Percentiles rank a stretch among this genome's conserved stretches.
These are phyloP conservation scores for Pelecanoides urinatrix DNA, from an alignment of 2,113 vertebrate genomes.

Conservation along the genomic window DNA sequence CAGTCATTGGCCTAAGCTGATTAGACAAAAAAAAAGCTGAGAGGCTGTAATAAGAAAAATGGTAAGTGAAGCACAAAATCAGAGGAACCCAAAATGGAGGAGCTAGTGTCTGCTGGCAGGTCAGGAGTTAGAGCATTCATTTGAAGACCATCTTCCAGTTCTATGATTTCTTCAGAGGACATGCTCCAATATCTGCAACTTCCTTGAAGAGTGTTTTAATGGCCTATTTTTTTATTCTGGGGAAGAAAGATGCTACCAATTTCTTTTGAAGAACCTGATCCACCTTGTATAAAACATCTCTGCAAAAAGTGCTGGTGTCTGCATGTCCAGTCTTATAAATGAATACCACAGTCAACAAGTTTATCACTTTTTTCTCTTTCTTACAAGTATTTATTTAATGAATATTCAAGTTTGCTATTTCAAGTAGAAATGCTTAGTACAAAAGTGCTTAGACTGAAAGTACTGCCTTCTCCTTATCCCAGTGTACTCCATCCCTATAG, in stretches of 20 bases:
- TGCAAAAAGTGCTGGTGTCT: background rate
- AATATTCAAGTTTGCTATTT: background rate
- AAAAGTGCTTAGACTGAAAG: background rate
- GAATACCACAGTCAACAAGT: background rate
- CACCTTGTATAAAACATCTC: background rate
- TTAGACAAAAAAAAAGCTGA: background rate
- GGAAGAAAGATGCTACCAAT: background rate
- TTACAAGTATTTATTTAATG: background rate
- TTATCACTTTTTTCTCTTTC: background rate
- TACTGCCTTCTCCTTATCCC: background rate
- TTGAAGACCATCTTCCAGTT: background rate
- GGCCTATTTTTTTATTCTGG: background rate
- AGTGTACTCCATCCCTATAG: background rate
- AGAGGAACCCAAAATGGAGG: background rate
- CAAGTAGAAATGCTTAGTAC: background rate
- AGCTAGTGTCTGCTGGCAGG: background rate
- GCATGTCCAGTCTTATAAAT: background rate
- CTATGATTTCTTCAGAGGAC: background rate
- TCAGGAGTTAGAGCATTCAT: background rate
- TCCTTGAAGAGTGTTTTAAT: background rate
- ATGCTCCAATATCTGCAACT: background rate
- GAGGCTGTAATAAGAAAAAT: background rate
- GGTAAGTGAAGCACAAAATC: background rate
- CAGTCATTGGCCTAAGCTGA: background rate
- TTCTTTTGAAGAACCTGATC: background rate